A percentile compares a stretch with the other conserved stretches of the same genome.
These are phyloP conservation scores for Dinothrombium tinctorium DNA, from an alignment of 1,140 invertebrate species.

Conservation along the genomic window DNA sequence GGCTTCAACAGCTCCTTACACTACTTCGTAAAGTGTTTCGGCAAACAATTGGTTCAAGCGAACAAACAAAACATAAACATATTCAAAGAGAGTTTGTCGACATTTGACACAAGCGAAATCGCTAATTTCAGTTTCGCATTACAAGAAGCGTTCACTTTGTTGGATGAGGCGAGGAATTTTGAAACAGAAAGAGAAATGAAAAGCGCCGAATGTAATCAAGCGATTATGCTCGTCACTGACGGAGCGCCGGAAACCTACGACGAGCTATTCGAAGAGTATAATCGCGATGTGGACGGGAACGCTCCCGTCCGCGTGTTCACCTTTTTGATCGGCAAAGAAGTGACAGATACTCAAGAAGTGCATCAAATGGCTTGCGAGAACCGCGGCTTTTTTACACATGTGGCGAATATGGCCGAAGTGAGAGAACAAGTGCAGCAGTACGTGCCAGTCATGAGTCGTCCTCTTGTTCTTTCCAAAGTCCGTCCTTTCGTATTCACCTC, in stretches of 20 bases:
- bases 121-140: slow-evolving; percentile 84
- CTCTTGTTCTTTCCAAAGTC: slow-evolving; percentile 41
- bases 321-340: slow-evolving; percentile 84
- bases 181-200: slow-evolving; percentile 22
- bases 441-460: slow-evolving; percentile 66
- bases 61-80: slow-evolving; percentile 64
- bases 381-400: slow-evolving; percentile 69
- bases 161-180: slow-evolving; percentile 30
- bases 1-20: slow-evolving; percentile 18
- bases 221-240: slow-evolving; percentile 95
- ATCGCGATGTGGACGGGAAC: slow-evolving; percentile 27
- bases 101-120: slow-evolving; percentile 56
- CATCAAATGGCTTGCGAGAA: slow-evolving; percentile 5
- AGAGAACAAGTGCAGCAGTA: slow-evolving; percentile 71
- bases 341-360: slow-evolving; percentile 55
- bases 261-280: slow-evolving; percentile 67
- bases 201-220: slow-evolving; percentile 77
- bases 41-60: slow-evolving; percentile 57
- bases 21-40: slow-evolving; percentile 41
- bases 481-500: slow-evolving; percentile 72
- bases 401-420: slow-evolving; percentile 68
- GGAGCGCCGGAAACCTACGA: slow-evolving; percentile 81
- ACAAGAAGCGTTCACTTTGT: slow-evolving; percentile 61
- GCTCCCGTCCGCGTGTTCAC: slow-evolving; percentile 76
- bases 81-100: slow-evolving; percentile 44